Conservation (phyloP, 2,888 invertebrate species). For the Mamestra brassicae region DNA sequence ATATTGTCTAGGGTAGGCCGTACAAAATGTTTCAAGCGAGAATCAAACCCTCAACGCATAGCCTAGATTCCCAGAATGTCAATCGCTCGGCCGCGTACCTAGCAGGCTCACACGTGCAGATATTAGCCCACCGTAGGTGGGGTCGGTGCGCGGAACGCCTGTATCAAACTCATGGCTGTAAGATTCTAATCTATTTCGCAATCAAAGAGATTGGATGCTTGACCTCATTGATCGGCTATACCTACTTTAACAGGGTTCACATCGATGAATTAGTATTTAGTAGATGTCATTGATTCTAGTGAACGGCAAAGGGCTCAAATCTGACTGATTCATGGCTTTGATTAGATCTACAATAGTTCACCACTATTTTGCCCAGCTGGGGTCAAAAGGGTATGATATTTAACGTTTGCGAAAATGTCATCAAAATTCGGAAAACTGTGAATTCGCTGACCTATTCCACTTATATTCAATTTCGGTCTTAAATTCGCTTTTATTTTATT, state of each 20-base stretch:
- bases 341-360: not conserved
- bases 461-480: not conserved
- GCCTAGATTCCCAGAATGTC: not conserved
- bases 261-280: not conserved
- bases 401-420: not conserved
- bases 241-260: not conserved
- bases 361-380: not conserved
- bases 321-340: not conserved
- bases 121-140: not conserved
- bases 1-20: no score
- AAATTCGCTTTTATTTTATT: not conserved
- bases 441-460: not conserved
- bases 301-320: not conserved
- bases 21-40: not conserved
- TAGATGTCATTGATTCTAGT: not conserved
- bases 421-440: not conserved
- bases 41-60: conserved; percentile 4
- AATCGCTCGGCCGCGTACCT: not conserved
- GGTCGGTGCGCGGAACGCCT: not conserved
- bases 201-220: not conserved
- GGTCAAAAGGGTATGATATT: not conserved
- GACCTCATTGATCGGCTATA: not conserved
- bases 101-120: not conserved
- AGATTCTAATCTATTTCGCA: conserved; percentile 6
- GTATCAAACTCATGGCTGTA: not conserved